Percentiles rank a stretch among this genome's conserved stretches.
phyloP scores from a whole-genome alignment of 2,888 invertebrate species.

The Ochropleura leucogaster region DNA sequence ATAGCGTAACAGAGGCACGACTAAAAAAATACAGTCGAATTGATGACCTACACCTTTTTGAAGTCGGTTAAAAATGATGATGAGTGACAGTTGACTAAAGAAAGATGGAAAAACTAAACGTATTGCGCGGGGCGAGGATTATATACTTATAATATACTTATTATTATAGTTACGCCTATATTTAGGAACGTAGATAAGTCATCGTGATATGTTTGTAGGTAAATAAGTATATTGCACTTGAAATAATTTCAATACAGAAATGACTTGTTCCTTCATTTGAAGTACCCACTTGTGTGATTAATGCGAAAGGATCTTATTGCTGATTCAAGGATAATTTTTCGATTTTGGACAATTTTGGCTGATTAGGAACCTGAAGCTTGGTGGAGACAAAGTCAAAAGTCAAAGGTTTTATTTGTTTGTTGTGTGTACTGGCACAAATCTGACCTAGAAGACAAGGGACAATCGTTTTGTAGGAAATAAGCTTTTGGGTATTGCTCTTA shows the following conservation, averaged over 20 bases:
- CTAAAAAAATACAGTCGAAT: too few relatives aligned
- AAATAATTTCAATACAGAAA: neutral
- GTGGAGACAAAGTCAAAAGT: too few relatives aligned
- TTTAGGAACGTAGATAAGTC: neutral
- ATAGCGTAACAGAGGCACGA: too few relatives aligned
- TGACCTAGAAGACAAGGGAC: too few relatives aligned
- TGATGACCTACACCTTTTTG: too few relatives aligned
- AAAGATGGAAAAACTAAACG: neutral
- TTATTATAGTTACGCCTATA: neutral
- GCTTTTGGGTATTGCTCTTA: too few relatives aligned
- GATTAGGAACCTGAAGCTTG: neutral
- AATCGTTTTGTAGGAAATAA: too few relatives aligned
- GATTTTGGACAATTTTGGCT: neutral
- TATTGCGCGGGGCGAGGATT: neutral
- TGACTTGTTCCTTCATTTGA: neutral
- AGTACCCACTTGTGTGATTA: neutral
- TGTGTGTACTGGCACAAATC: too few relatives aligned
- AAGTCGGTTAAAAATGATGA: neutral
- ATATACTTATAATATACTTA: too few relatives aligned
- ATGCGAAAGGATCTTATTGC: neutral
- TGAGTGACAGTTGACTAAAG: neutral
- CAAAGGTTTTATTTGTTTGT: too few relatives aligned
- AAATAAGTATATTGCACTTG: neutral
- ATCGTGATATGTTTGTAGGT: neutral
- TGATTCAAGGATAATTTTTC: neutral